phyloP scores from a whole-genome alignment of 2,113 vertebrate genomes.

The Sphyrna mokarran region DNA sequence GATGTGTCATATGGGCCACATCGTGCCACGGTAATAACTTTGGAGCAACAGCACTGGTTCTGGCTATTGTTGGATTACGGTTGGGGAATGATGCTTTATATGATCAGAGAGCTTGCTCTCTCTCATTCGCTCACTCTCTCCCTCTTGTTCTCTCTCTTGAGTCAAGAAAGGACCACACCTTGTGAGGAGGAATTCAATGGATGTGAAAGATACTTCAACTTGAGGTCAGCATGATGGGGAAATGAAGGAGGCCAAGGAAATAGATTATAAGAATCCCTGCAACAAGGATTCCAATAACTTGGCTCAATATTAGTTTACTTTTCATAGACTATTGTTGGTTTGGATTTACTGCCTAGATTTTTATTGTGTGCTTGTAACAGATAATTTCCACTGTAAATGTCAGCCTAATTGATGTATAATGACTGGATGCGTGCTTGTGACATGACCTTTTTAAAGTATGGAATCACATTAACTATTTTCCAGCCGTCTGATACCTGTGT shows the following conservation, averaged over 20 bases:
- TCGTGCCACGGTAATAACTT: background rate
- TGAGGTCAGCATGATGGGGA: background rate
- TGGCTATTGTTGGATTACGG: background rate
- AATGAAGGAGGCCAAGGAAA: background rate
- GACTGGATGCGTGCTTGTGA: background rate
- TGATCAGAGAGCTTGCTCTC: background rate
- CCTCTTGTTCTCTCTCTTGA: background rate
- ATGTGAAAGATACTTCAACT: background rate
- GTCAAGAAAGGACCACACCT: background rate
- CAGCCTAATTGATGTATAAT: background rate
- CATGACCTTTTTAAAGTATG: background rate
- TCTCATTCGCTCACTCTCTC: background rate
- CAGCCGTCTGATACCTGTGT: background rate
- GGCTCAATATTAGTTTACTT: conserved; percentile 4
- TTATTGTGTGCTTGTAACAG: background rate
- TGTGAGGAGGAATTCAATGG: background rate
- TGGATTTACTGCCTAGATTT: background rate
- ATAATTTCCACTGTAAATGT: background rate
- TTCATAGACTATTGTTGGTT: background rate
- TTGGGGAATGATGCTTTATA: background rate
- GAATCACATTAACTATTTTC: background rate
- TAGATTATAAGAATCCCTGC: background rate
- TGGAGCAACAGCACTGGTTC: background rate
- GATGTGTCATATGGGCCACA: too few species aligned
- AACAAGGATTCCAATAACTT: background rate